Conservation (phyloP, 1,140 invertebrate genomes). For the Nasonia longicornis region DNA sequence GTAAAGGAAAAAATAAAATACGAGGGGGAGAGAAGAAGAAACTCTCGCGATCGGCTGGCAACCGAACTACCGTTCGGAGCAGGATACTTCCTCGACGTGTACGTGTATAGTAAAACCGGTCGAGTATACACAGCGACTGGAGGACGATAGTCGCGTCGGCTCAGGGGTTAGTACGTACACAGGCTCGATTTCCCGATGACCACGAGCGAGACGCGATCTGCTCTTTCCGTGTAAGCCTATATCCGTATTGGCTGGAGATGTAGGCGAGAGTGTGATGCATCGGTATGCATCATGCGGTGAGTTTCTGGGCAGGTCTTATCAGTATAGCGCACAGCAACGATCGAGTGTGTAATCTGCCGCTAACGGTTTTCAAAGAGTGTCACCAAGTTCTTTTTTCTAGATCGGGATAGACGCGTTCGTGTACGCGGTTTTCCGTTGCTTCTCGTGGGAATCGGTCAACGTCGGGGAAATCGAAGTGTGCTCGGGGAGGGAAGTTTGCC, state of each 20-base stretch:
- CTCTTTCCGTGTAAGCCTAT: conserved; percentile 47
- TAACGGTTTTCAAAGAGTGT: conserved; percentile 27
- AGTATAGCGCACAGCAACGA: conserved; percentile 33
- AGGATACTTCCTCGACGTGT: conserved; percentile 51
- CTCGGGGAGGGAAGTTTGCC: no score
- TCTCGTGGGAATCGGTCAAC: background rate
- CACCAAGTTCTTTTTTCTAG: conserved; percentile 36
- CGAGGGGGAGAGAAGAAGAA: conserved; percentile 45
- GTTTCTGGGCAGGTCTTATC: conserved; percentile 25
- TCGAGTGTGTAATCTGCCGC: conserved; percentile 26
- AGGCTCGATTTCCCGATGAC: background rate
- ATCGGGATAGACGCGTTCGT: background rate
- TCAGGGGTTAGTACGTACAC: no score
- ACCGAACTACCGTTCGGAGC: conserved; percentile 54
- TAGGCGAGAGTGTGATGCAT: conserved; percentile 50
- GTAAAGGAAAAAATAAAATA: conserved; percentile 42
- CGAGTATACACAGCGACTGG: conserved; percentile 32
- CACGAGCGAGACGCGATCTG: background rate
- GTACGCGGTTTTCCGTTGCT: background rate
- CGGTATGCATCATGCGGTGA: background rate
- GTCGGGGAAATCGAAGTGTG: background rate
- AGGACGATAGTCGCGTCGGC: conserved; percentile 32
- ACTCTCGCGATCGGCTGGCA: conserved; percentile 42
- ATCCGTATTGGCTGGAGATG: conserved; percentile 41
- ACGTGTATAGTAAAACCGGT: conserved; percentile 49